phyloP scores from a whole-genome alignment of 2,797 vertebrate genomes.

The Coracias cyanogaster region DNA sequence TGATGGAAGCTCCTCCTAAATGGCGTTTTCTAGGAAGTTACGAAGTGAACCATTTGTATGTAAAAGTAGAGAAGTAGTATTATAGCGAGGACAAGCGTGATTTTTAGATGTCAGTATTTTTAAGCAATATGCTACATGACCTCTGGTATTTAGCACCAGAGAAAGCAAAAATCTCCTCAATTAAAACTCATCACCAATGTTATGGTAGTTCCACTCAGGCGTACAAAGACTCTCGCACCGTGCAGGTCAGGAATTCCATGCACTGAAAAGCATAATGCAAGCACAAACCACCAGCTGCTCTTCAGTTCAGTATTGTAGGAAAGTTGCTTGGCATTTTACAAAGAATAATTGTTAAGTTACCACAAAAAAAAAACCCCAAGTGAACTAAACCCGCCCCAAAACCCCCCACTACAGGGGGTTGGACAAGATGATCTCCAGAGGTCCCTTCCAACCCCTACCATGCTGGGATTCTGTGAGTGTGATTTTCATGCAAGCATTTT shows the following conservation, averaged over 20 bases:
- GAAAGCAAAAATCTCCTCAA: neutral
- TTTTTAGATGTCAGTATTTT: neutral
- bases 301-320: neutral
- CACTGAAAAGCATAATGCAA: neutral
- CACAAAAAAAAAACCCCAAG: neutral
- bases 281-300: neutral
- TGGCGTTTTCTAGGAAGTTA: neutral
- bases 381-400: neutral
- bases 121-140: neutral
- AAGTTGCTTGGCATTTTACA: neutral
- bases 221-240: neutral
- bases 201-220: neutral
- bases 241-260: neutral
- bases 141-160: neutral
- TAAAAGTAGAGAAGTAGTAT: neutral
- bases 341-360: neutral
- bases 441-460: too few species aligned
- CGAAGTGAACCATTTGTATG: neutral
- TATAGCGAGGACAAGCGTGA: neutral
- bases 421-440: too few species aligned
- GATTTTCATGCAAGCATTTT: neutral
- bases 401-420: neutral
- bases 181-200: neutral
- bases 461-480: too few species aligned
- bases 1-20: fast-evolving